Base-by-base conservation (phyloP, 1,140 invertebrate genomes). In the Drosophila busckii region DNA sequence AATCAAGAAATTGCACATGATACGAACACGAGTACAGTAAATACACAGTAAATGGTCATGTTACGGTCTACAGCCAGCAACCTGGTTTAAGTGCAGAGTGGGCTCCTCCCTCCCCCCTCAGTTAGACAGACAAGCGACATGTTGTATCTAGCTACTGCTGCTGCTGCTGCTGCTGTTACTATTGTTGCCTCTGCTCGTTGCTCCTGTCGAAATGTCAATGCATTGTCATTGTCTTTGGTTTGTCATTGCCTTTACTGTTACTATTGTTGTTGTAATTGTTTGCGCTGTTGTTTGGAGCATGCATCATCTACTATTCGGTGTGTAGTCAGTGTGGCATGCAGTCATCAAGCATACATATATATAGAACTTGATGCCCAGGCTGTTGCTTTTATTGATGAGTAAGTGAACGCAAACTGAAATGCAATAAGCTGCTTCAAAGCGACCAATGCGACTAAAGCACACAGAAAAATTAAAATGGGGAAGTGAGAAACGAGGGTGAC, bases 1-100 rank as follows among this genome's bases (percentile, higher is more conserved):
- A 80, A 80, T 80, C 75, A 80, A 80, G 73, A 68, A 80, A 80
- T 61, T 71, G 73, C 68, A 80, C 68, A 73, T 75, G 73, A 80
- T 80, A 75, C 23, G n/a, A 16, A 38, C 12, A 42, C 16, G 19
- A 10, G 23, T 25, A 16, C 22, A 23, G 17, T 16, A 35, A 2
- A 29, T 45, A 20, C 12, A 25, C 37, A 64, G 58, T 78, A 73
- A 80, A 82, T 80, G 75, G 73, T 73, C 73, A 80, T 80, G 73
- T 82, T 82, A 73, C 68, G 73, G 68, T 78, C 73, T 78, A 53
- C 28, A 68, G 68, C 37, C 64, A 54, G 70, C 37, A 23, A 25
- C 48, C 48, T 44, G 55, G 29, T 38, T 41, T 8, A 9, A 7
- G 2, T 20, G 3, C 10, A 31, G 26, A n/a, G 16, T 17, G 40